Percentiles rank a stretch among this genome's conserved stretches.
These are phyloP conservation scores for Platyura marginata DNA, from an alignment of 1,140 invertebrate genomes.

Conservation along the genomic window DNA sequence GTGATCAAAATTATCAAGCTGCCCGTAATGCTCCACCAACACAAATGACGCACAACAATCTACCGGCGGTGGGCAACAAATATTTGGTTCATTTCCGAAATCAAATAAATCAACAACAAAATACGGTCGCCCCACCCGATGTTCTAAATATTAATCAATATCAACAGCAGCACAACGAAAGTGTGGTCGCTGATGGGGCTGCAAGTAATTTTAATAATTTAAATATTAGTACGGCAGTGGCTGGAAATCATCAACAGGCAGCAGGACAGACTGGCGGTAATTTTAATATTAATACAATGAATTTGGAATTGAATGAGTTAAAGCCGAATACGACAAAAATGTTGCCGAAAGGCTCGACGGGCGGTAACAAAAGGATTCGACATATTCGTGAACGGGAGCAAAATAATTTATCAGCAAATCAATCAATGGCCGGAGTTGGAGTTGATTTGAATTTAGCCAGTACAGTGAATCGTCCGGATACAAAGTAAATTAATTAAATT, in stretches of 20 bases:
- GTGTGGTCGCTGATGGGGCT: not conserved
- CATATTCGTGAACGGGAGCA: not conserved
- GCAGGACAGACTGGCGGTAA: too few relatives aligned
- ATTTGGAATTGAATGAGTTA: slow-evolving; percentile 9
- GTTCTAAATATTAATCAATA: slow-evolving; percentile 31
- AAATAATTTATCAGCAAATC: not conserved
- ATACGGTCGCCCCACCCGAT: slow-evolving; percentile 28
- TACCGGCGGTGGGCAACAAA: not conserved
- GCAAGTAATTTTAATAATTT: not conserved
- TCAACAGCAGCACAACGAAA: slow-evolving; percentile 7
- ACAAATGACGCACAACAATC: slow-evolving; percentile 7
- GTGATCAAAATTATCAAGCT: slow-evolving; percentile 15
- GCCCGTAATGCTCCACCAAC: slow-evolving; percentile 9
- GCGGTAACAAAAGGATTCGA: not conserved
- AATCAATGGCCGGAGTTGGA: not conserved
- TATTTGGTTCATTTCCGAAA: not conserved
- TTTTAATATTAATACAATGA: slow-evolving; percentile 8
- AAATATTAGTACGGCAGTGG: not conserved
- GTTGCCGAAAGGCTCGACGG: slow-evolving; percentile 5
- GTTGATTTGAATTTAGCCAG: slow-evolving; percentile 1
- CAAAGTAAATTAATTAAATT: too few relatives aligned
- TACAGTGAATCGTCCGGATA: not conserved
- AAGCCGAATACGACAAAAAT: slow-evolving; percentile 4
- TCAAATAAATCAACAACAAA: not conserved
- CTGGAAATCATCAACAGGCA: too few relatives aligned